Base-by-base conservation (phyloP, 2,113 vertebrate genomes). In the Brienomyrus longianalis region DNA sequence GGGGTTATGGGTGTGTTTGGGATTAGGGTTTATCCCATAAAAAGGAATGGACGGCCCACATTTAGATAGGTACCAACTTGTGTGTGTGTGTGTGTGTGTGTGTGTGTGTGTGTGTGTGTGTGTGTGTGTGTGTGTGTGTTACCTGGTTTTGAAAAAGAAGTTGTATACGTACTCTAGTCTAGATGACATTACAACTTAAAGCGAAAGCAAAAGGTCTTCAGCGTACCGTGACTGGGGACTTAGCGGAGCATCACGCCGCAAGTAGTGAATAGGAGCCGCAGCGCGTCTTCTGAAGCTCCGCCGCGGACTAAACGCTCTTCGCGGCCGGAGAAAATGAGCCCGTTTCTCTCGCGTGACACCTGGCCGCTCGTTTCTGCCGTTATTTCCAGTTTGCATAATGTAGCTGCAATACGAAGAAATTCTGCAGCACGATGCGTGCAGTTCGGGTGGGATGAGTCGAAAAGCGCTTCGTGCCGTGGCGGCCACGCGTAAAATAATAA, bases 301-400 rank as follows among this genome's bases (percentile, higher is more conserved):
- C 51, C 51, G 80, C 51, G 39, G 21, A 47, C 31, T 45, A 83
- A 83, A 43, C 39, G 35, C 80, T 83, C 48, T 23, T 43, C 6
- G 35, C 80, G 51, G 27, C 50, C 35, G 70, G 43, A 51, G 51
- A 56, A 31, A 56, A 89, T 15, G 35, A 89, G 77, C 70, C 56
- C 5, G 15, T 50, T 89, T 54, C 77, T 54, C 70, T 83, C 88
- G 21, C 21, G 21, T 27, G 19, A 45, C 74, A 83, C 47, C 51
- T 83, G 50, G 43, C 48, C 50, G 21, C 23, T 59, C 54, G 21
- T 47, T 89, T 84, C 74, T 89, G 39, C 8, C 39, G 50, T 88
- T 52, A 89, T 45, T 62, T 62, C 59, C 52, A 84, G 89, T 59
- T 54, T 59, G 80, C 51, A 9, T 85, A 84, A 85, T 31, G 23